These are phyloP conservation scores for Colinus virginianus DNA, from an alignment of 2,113 vertebrate genomes.

Conservation along the genomic window DNA sequence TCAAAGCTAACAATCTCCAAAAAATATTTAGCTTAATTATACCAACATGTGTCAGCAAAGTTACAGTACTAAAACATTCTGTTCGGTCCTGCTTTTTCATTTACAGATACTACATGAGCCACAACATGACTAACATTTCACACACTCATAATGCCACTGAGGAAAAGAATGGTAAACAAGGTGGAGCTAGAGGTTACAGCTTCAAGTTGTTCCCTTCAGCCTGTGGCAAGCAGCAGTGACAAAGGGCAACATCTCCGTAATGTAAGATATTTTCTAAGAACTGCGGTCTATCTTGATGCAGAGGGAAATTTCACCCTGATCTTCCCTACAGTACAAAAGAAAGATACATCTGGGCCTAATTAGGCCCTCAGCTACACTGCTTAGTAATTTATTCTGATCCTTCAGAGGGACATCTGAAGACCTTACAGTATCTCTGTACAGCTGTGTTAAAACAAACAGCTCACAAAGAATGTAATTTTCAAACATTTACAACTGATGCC, in stretches of 20 bases:
- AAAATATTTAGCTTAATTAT: background rate
- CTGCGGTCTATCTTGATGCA: background rate
- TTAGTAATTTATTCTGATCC: slow-evolving; percentile 28
- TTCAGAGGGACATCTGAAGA: slow-evolving; percentile 55
- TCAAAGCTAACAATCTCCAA: background rate
- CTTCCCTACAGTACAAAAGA: background rate
- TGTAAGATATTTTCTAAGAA: background rate
- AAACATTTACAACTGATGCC: slow-evolving; percentile 67
- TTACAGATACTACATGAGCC: background rate
- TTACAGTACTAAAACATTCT: background rate
- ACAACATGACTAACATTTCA: background rate
- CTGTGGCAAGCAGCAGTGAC: background rate
- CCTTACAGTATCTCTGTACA: slow-evolving; percentile 58
- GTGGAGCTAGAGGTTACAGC: background rate
- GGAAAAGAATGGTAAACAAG: background rate
- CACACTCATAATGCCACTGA: background rate
- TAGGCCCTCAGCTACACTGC: background rate
- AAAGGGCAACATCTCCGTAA: background rate
- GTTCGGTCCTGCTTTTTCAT: background rate
- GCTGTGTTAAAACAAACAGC: slow-evolving; percentile 71
- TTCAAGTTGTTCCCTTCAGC: background rate
- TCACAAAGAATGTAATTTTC: slow-evolving; percentile 69
- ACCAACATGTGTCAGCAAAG: background rate
- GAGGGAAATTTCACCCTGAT: background rate
- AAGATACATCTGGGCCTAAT: slow-evolving; percentile 17